Evolutionary conservation across 2,888 invertebrate genomes (phyloP), one percentile per base, ranked within the genome.

Genomic region (Pyralis farinalis): DNA sequence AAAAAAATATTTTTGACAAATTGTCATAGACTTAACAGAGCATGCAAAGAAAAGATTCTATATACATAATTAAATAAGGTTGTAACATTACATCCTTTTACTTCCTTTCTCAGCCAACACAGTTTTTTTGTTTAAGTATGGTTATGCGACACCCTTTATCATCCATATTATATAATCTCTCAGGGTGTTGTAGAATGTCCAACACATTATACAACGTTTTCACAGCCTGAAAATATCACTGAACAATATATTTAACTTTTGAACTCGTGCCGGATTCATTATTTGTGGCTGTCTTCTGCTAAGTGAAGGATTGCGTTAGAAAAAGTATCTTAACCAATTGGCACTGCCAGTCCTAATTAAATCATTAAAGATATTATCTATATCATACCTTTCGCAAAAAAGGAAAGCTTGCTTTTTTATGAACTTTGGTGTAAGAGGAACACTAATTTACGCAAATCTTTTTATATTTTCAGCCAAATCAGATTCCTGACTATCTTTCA

Each of bases 251-350:
- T 21, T 7, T 25, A 25, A 25, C 25, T 64, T 46, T 45, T 58
- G 58, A n/a, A 54, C 58, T 36, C 58, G 35, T n/a, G 51, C 58
- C 35, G 51, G 46, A 40, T 63, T 65, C 47, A 67, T 46, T 7
- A 42, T 42, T 37, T 63, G 62, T 16, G 58, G 52, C 37, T 53
- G 60, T 16, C 61, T 20, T 29, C 36, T 49, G 3, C 49, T 40
- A 16, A 65, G 38, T 28, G 53, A 47, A 7, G 54, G 54, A 46
- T 63, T 32, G 12, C 49, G 12, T 12, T 38, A 34, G 27, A 55
- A 32, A 43, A 58, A 56, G 12, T 46, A 28, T 29, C 46, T 47
- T 1, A 54, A 36, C 55, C 51, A 58, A 36, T 57, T 47, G 27
- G 45, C 49, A 11, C 55, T 49, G 25, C 51, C 47, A 35, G 46